phyloP scores from a whole-genome alignment of 2,113 vertebrate genomes.

The Neolamprologus modestus region DNA sequence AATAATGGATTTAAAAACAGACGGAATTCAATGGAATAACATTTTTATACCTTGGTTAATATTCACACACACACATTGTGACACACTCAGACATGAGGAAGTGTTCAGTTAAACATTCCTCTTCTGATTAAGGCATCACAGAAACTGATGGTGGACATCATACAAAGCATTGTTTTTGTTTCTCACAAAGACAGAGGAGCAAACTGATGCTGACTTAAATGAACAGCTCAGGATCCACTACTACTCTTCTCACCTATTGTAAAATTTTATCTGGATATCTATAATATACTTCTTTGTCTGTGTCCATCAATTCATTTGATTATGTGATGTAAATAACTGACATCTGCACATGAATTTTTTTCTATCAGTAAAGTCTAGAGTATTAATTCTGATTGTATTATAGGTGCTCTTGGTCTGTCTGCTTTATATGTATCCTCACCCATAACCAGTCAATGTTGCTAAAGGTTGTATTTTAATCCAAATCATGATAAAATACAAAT shows the following conservation, averaged over 20 bases:
- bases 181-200: background rate
- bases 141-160: background rate
- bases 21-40: background rate
- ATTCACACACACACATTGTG: background rate
- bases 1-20: background rate
- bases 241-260: background rate
- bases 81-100: background rate
- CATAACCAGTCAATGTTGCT: background rate
- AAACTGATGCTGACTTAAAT: background rate
- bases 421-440: background rate
- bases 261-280: background rate
- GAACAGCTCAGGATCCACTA: background rate
- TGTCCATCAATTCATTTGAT: background rate
- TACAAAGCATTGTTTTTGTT: background rate
- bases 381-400: background rate
- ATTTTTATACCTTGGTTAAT: background rate
- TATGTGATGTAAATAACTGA: background rate
- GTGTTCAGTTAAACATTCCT: background rate
- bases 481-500: rapidly evolving
- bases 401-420: background rate
- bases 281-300: background rate
- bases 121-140: background rate
- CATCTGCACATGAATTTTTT: background rate
- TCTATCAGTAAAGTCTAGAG: background rate
- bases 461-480: background rate